Evolutionary conservation across 2,113 vertebrate species (phyloP).

Genomic region (Rallus limicola): DNA sequence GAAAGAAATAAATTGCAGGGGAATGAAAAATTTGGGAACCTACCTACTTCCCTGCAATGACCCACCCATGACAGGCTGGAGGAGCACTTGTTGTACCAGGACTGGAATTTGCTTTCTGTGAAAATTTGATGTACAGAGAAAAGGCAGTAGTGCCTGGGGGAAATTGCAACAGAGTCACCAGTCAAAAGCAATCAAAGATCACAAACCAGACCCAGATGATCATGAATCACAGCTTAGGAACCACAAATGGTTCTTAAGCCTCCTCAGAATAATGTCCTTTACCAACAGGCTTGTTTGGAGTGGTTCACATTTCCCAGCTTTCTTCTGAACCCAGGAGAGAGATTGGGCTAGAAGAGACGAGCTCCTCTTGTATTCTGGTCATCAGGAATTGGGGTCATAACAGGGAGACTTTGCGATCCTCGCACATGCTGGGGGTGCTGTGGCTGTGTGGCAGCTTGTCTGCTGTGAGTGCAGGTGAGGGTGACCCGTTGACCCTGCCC

Average conservation of each 20-base stretch:
- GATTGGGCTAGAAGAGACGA: neutral
- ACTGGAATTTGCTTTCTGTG: neutral
- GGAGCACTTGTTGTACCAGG: neutral
- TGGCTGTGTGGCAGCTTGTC: neutral
- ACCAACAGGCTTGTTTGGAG: neutral
- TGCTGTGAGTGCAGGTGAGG: neutral
- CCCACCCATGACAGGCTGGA: neutral
- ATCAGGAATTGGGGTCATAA: rapidly evolving
- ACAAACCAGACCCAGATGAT: conserved; percentile 2
- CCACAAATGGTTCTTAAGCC: neutral
- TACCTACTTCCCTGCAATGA: neutral
- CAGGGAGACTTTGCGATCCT: neutral
- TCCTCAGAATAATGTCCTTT: neutral
- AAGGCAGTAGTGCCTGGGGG: neutral
- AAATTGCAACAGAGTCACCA: neutral
- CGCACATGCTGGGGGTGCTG: neutral
- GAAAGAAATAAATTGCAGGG: neutral
- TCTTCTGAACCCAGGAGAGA: neutral
- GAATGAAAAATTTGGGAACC: neutral
- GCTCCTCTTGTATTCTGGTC: neutral
- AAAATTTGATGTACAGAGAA: neutral
- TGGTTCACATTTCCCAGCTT: neutral
- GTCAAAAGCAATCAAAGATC: neutral
- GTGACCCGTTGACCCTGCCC: neutral
- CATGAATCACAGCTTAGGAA: neutral